Evolutionary conservation across 2,888 invertebrate genomes (phyloP), one percentile per base, ranked within the genome.

Genomic region (Watsonalla binaria): DNA sequence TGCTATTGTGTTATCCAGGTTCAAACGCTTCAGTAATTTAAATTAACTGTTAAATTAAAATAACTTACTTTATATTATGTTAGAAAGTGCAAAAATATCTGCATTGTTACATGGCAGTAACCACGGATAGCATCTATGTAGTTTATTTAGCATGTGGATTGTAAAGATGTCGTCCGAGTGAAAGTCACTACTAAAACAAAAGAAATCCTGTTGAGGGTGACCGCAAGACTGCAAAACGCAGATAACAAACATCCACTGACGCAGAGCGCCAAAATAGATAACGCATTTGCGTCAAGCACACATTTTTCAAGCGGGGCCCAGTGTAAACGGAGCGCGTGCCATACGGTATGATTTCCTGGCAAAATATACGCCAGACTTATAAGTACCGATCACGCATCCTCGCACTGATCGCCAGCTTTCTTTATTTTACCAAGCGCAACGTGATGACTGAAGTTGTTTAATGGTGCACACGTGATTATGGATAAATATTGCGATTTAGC

Each of bases 201-300:
- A 72, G 72, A 70, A 64, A 60, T 11, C 5, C 37, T 8, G 6
- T 55, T 64, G 67, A 77, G 75, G 78, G 81, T 82, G 86, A 86
- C 85, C 84, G 84, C 76, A 80, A 86, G 83, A 84, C 82, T 80
- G 81, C 84, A 82, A 77, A 84, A 74, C 76, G 73, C 78, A 86
- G 88, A 86, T 89, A 89, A 86, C 80, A 79, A 63, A 68, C 70
- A 75, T 70, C 76, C 73, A 79, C 78, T 90, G 90, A 90, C 90
- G 90, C 86, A 88, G 79, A 83, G 77, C 77, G 86, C 87, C 85
- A 84, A 90, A 90, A 90, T 90, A 90, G 90, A 90, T 88, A 90
- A 90, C 86, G 85, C 86, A 86, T 89, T 90, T 90, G 89, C 90
- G 90, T 90, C 90, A 90, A 88, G 84, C 82, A 82, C 73, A 81